A percentile compares a stretch with the other conserved stretches of the same genome.
Evolutionary conservation across 2,113 vertebrate genomes (phyloP).

Genomic region (Sinocyclocheilus anshuiensis): DNA sequence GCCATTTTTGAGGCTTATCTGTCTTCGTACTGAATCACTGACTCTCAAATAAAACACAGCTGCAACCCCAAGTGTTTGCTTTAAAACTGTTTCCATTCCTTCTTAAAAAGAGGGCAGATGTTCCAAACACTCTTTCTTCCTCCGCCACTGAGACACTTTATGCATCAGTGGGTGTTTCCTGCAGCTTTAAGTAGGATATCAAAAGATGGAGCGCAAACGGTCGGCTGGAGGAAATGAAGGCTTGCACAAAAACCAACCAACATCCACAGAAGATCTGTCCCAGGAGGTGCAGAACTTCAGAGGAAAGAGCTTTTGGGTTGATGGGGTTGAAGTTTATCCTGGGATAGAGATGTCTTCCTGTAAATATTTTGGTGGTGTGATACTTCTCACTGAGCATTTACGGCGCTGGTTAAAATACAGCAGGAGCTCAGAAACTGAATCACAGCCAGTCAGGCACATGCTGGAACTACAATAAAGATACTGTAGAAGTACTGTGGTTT

Average conservation of each 20-base stretch:
- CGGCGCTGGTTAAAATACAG: neutral
- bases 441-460: neutral
- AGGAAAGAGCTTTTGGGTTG: slow-evolving; percentile 22
- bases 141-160: neutral
- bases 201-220: neutral
- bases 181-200: slow-evolving; percentile 23
- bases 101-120: slow-evolving; percentile 1
- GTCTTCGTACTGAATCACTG: neutral
- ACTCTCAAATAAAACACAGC: slow-evolving; percentile 27
- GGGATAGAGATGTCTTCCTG: slow-evolving; percentile 3
- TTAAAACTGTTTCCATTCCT: slow-evolving; percentile 31
- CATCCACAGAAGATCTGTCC: neutral
- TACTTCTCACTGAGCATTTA: neutral
- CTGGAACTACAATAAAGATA: neutral
- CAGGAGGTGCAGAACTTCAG: neutral
- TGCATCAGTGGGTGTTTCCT: slow-evolving; percentile 12
- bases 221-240: slow-evolving; percentile 5
- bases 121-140: slow-evolving; percentile 3
- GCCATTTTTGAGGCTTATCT: neutral
- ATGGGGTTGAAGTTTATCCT: slow-evolving; percentile 23
- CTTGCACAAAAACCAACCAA: neutral
- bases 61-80: slow-evolving; percentile 18
- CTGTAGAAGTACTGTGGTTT: neutral
- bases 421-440: slow-evolving; percentile 18
- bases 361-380: neutral